Base-by-base conservation (phyloP, 1,140 invertebrate genomes). In the Pseudomyrmex dendroicus region DNA sequence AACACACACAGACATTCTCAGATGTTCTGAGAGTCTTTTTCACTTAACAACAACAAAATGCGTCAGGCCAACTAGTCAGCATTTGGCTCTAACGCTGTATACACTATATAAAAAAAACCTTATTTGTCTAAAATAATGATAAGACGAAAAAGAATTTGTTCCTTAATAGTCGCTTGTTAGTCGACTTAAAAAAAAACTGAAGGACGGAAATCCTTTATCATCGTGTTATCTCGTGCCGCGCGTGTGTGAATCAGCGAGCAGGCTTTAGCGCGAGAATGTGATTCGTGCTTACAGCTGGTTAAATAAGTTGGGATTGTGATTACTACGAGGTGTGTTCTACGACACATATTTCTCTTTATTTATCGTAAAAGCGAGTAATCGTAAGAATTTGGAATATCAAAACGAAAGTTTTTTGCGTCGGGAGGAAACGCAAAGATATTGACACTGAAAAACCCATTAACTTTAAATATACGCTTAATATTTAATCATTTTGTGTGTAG, bases 241-340 rank as follows among this genome's bases (percentile, higher is more conserved):
- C 56, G 17, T 35, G 22, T 22, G 52, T 25, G 54, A 78, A 70
- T 59, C 35, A 48, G 20, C 46, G n/a, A 70, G 54, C 61, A 46
- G 44, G 76, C 68, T 77, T 48, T 78, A 57, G 64, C 64, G 17
- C 48, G 70, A 57, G 72, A 64, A 77, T 68, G 50, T 44, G 76
- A 82, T 70, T 76, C 85, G 68, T 85, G 85, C 85, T 85, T 82
- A 78, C 83, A 86, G 76, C 67, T 82, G 76, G 67, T 70, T 85
- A 86, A 86, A 86, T 82, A 86, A 84, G 68, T 83, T 77, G 63
- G 5, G 50, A 57, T 61, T 83, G 22, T 15, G 52, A 25, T 7
- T 4, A 66, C 46, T 4, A 59, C 46, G n/a, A 62, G 46, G 44
- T 35, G 5, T 7, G 35, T 48, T 20, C 17, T 64, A 13, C 35